Conservation (phyloP, 2,797 vertebrate species). For the Malacoctenus gilli region DNA sequence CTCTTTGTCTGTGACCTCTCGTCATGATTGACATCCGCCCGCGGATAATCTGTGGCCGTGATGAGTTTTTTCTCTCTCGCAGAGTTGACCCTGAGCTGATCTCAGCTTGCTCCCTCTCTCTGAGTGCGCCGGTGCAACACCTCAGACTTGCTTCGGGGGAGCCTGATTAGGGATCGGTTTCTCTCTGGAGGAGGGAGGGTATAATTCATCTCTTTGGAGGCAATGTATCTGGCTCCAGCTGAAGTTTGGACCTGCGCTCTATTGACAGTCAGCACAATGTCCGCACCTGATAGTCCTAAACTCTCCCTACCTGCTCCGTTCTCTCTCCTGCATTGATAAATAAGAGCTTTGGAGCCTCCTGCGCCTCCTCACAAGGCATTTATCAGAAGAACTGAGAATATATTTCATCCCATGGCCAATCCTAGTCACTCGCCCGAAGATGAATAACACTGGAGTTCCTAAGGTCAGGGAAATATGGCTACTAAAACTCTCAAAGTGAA, state of each 20-base stretch:
- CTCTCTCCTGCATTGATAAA: slow-evolving; percentile 71
- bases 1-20: slow-evolving; percentile 64
- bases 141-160: slow-evolving; percentile 60
- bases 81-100: slow-evolving; percentile 59
- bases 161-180: slow-evolving; percentile 58
- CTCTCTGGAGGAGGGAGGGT: slow-evolving; percentile 42
- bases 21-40: slow-evolving; percentile 66
- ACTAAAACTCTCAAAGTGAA: slow-evolving; percentile 82
- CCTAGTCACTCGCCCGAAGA: slow-evolving; percentile 70
- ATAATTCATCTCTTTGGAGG: slow-evolving; percentile 63
- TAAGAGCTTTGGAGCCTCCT: slow-evolving; percentile 67
- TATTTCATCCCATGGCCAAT: slow-evolving; percentile 80
- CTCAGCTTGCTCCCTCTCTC: slow-evolving; percentile 51
- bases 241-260: slow-evolving; percentile 50
- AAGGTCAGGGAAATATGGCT: slow-evolving; percentile 81
- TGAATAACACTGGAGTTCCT: slow-evolving; percentile 78
- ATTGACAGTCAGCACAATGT: slow-evolving; percentile 65
- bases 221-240: slow-evolving; percentile 37
- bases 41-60: slow-evolving; percentile 64
- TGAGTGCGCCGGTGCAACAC: slow-evolving; percentile 42
- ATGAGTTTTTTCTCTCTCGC: slow-evolving; percentile 39
- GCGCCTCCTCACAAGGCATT: slow-evolving; percentile 64
- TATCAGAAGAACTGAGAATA: slow-evolving; percentile 73
- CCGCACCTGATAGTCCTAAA: slow-evolving; percentile 51
- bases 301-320: slow-evolving; percentile 45